Evolutionary conservation across 2,888 invertebrate genomes (phyloP).

Genomic region (Phragmatobia fuliginosa): DNA sequence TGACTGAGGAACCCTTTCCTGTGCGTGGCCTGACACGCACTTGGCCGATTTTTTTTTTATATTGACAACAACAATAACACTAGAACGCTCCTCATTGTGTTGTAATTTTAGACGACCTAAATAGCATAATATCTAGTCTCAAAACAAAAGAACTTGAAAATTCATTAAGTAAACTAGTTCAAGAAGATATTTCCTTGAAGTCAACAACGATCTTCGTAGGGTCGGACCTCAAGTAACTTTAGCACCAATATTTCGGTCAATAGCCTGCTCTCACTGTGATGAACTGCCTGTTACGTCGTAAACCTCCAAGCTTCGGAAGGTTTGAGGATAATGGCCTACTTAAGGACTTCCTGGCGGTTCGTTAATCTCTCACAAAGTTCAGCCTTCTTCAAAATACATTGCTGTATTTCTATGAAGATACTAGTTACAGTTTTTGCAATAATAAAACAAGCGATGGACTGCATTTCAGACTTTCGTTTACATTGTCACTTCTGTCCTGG

Average conservation of each 20-base stretch:
- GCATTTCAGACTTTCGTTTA: constrained; percentile 11
- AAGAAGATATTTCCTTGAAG: constrained; percentile 8
- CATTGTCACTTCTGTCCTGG: neutral
- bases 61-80: too few relatives aligned
- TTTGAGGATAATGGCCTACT: constrained; percentile 14
- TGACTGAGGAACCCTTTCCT: too few relatives aligned
- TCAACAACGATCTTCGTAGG: neutral
- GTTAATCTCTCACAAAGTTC: neutral
- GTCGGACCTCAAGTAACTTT: neutral
- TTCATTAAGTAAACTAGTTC: neutral
- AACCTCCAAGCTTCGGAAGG: constrained; percentile 8
- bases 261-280: constrained; percentile 9
- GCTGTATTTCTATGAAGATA: neutral
- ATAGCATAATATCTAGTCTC: neutral
- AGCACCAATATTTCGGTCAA: constrained; percentile 1
- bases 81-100: too few relatives aligned
- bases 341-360: constrained; percentile 8
- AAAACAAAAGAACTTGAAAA: neutral
- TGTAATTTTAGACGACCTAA: neutral
- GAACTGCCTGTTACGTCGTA: constrained; percentile 18
- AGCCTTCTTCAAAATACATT: constrained; percentile 1
- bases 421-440: neutral
- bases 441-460: neutral
- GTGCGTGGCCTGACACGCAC: too few relatives aligned
- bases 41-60: too few relatives aligned